phyloP scores from a whole-genome alignment of 2,888 invertebrate genomes.

The Poecilus cupreus region DNA sequence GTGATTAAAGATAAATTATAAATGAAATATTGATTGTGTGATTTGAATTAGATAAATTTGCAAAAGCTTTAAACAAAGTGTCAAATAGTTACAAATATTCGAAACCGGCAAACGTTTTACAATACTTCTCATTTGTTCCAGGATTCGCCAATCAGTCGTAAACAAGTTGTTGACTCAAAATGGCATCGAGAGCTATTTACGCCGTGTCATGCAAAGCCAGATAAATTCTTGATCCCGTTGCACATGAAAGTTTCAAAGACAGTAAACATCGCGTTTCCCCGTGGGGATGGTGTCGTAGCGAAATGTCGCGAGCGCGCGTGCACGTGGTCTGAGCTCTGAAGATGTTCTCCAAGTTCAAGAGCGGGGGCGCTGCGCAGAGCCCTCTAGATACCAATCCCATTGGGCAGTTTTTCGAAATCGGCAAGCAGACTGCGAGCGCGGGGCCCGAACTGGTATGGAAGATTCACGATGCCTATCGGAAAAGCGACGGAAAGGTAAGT shows the following conservation, averaged over 20 bases:
- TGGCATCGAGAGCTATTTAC: not conserved
- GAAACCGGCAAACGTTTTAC: too few relatives aligned
- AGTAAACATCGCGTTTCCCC: not conserved
- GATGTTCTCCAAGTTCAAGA: conserved; percentile 86
- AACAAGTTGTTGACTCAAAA: not conserved
- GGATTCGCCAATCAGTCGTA: not conserved
- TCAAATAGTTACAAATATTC: too few relatives aligned
- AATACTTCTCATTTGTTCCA: not conserved
- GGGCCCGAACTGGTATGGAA: conserved; percentile 95
- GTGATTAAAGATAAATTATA: too few relatives aligned
- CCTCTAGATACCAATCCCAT: conserved; percentile 88
- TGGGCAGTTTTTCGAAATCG: conserved; percentile 89
- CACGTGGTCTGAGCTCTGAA: conserved; percentile 68
- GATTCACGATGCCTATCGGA: conserved; percentile 91
- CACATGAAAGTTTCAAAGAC: not conserved
- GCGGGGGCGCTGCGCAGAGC: conserved; percentile 74
- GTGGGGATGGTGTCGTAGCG: conserved; percentile 8
- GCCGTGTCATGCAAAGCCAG: not conserved
- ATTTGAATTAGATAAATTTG: too few relatives aligned
- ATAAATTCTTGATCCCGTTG: not conserved
- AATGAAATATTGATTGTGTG: too few relatives aligned
- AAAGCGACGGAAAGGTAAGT: conserved; percentile 91
- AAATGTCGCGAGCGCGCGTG: not conserved
- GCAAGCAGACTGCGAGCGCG: conserved; percentile 85
- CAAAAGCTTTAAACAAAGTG: too few relatives aligned